Conservation (phyloP, 2,888 invertebrate genomes). For the Minunthozetes semirufus region DNA sequence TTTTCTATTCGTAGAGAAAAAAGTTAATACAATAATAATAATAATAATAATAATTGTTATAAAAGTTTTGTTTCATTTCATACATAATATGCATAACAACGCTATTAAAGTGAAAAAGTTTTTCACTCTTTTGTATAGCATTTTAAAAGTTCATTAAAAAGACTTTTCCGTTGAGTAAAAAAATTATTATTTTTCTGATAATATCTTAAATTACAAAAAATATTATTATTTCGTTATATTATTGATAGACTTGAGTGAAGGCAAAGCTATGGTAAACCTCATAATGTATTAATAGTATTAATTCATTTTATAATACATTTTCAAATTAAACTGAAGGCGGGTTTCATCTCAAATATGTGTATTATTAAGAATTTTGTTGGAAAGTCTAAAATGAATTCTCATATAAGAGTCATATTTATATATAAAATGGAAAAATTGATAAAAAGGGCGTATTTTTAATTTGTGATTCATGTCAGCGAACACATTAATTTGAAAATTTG, state of each 20-base stretch:
- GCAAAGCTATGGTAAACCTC: neutral
- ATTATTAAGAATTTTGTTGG: neutral
- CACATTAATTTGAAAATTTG: conserved; percentile 25
- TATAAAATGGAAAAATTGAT: conserved; percentile 17
- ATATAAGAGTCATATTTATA: too few species aligned
- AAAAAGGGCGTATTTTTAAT: conserved; percentile 27
- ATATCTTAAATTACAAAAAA: conserved; percentile 20
- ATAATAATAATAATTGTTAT: too few species aligned
- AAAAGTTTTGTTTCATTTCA: neutral
- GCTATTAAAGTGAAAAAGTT: neutral
- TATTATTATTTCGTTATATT: conserved; percentile 4
- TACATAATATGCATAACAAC: neutral
- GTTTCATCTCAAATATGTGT: neutral
- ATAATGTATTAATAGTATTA: conserved; percentile 17
- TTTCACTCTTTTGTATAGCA: neutral
- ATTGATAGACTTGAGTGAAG: neutral
- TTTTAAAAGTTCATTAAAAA: neutral
- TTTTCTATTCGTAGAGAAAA: neutral
- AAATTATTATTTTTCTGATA: neutral
- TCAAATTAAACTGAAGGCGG: conserved; percentile 27
- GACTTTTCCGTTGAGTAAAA: too few species aligned
- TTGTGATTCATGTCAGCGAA: conserved; percentile 26
- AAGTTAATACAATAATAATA: neutral
- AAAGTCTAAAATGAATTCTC: neutral
- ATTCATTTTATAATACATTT: conserved; percentile 18